Percentiles rank a stretch among this genome's conserved stretches.
Evolutionary conservation across 2,888 invertebrate species (phyloP).

Genomic region (Drosophila hamatofila): DNA sequence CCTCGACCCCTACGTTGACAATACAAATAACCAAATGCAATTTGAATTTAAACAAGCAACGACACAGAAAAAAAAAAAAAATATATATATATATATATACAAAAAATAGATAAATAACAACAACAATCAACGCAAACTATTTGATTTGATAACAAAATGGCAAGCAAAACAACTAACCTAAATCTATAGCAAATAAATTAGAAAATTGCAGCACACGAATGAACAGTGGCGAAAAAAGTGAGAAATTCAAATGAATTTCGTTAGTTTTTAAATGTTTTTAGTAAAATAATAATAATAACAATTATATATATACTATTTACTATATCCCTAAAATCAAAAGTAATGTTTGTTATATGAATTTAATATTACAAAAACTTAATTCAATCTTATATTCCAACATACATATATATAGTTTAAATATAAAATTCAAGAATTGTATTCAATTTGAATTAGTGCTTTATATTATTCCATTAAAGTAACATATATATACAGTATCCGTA

Average conservation of each 20-base stretch:
- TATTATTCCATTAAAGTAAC: no score
- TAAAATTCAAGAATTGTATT: no score
- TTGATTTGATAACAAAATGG: slow-evolving; percentile 62
- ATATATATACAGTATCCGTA: no score
- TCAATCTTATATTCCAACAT: no score
- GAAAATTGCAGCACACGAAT: slow-evolving; percentile 30
- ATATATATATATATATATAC: background rate
- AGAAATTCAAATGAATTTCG: background rate
- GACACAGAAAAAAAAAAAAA: slow-evolving; percentile 8
- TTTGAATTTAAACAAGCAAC: slow-evolving; percentile 51
- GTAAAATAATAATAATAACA: no score
- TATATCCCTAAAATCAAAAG: no score
- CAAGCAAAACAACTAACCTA: slow-evolving; percentile 33
- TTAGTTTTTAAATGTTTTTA: no score
- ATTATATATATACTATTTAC: no score
- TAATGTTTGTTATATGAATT: no score
- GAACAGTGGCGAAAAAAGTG: slow-evolving; percentile 18
- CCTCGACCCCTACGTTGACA: slow-evolving; percentile 30
- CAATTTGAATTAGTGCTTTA: no score
- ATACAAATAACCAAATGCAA: slow-evolving; percentile 63
- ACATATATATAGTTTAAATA: no score
- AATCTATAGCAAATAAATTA: slow-evolving; percentile 57
- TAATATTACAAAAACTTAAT: no score
- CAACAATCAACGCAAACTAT: slow-evolving; percentile 45
- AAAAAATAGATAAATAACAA: slow-evolving; percentile 6